phyloP scores from a whole-genome alignment of 2,113 vertebrate genomes.

The Eolophus roseicapilla region DNA sequence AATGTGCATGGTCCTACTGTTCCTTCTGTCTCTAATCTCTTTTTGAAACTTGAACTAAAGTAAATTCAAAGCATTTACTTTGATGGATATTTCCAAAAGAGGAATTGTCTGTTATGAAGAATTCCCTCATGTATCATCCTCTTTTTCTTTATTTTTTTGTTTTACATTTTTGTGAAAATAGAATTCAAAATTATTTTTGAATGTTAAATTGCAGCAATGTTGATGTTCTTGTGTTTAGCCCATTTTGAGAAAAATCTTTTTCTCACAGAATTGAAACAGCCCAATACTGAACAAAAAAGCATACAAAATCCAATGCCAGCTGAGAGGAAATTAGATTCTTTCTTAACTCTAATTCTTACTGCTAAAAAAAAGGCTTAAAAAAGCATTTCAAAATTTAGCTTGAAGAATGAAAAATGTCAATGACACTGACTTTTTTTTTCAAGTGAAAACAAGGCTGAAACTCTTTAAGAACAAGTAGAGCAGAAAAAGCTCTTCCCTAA shows the following conservation, averaged over 20 bases:
- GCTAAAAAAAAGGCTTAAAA: not conserved
- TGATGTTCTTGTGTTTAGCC: not conserved
- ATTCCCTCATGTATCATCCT: not conserved
- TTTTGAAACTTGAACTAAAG: not conserved
- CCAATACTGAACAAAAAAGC: not conserved
- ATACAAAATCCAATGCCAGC: not conserved
- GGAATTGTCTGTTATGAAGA: not conserved
- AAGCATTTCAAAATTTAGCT: not conserved
- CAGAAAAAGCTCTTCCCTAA: not conserved
- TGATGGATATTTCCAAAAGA: not conserved
- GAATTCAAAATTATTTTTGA: not conserved
- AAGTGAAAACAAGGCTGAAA: not conserved
- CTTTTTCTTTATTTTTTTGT: not conserved
- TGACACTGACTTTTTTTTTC: not conserved
- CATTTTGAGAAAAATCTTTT: not conserved
- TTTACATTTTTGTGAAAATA: not conserved
- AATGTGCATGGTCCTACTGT: not conserved
- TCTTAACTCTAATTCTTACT: not conserved
- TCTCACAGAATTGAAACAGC: not conserved
- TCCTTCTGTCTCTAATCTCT: not conserved
- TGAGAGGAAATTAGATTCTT: constrained; percentile 7
- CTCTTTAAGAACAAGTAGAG: not conserved
- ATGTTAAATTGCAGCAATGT: not conserved
- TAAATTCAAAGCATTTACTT: not conserved
- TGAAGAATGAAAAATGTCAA: constrained; percentile 16